Evolutionary conservation across 2,888 invertebrate genomes (phyloP), one percentile per base, ranked within the genome.

Genomic region (Volucella inanis): DNA sequence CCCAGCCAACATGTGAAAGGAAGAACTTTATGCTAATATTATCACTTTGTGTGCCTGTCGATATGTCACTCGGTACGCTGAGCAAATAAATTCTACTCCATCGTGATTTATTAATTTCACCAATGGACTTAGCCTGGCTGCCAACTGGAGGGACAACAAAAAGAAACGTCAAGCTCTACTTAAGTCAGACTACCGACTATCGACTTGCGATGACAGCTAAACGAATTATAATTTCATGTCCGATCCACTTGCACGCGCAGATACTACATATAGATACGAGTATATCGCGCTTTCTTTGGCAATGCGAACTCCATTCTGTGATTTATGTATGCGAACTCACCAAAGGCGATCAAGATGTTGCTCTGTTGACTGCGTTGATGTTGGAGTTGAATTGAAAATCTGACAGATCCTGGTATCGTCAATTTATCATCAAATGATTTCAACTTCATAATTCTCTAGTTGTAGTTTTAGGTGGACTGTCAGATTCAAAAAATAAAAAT

Each of bases 31-130:
- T 91, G 91, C 90, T 91, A 91, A 91, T 91, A 90, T 91, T 91
- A 91, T 91, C 91, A 91, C 91, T 91, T 91, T 91, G 91, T 91
- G 90, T 90, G 91, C 90, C 92, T 90, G 91, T 91, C 91, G 89
- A 81, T 88, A 88, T 89, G 89, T 89, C 89, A 89, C 89, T 88
- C 75, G 84, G 65, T 84, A 76, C 79, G 65, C 75, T 84, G 84
- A 76, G 75, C 84, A 84, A 84, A 84, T 84, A 84, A 84, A 84
- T 84, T 84, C 75, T 61, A 70, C 71, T 59, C 70, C 74, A 65
- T 76, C 62, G 79, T 84, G 84, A 84, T 84, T 84, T 84, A 84
- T 79, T 84, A 80, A 84, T 84, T 79, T 78, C 78, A 38, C 41
- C 14, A 15, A 18, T 59, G 61, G 9, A 45, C 22, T 10, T 43